Evolutionary conservation across 2,888 invertebrate genomes (phyloP), one percentile per base, ranked within the genome.

Genomic region (Brachypalpus laphriformis): DNA sequence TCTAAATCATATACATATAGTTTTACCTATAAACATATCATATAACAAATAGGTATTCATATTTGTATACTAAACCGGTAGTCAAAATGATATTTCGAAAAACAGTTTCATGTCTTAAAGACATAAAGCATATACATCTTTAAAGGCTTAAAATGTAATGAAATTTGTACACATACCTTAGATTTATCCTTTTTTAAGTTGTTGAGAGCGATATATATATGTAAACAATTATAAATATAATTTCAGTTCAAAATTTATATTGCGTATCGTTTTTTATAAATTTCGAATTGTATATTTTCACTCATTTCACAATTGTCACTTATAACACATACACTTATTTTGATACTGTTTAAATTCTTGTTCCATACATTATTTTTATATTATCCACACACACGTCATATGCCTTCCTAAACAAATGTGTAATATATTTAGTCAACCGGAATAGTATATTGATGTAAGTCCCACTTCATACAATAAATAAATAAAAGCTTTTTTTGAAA

Each of bases 141-240:
- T n/a, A n/a, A n/a, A n/a, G n/a, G n/a, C n/a, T 25, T 25, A 25
- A 25, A 25, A 25, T 5, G 5, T 25, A 25, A 25, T 25, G 25
- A 25, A 25, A n/a, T n/a, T n/a, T n/a, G 25, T 25, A 25, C 49
- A 66, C 65, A 1, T 66, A 66, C 65, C 65, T 66, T 65, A 8
- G 9, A 9, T 16, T 22, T 51, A 51, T 51, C 22, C 37, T 11
- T 6, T 20, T 18, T 8, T 31, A 34, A 22, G 31, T 34, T 66
- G 49, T 22, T 37, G 49, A 66, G 25, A 51, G 22, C 37, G 37
- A 51, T n/a, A n/a, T n/a, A n/a, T n/a, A n/a, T n/a, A n/a, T 37
- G 20, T 31, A n/a, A 34, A 5, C 37, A 51, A 9, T 51, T 22
- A 22, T 14, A 51, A 66, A 66, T 37, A 49, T 34, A 22, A 37